Percentiles rank a stretch among this genome's conserved stretches.
Conservation (phyloP, 2,888 invertebrate genomes). For the Galeopsomyia nigrocyanea region DNA sequence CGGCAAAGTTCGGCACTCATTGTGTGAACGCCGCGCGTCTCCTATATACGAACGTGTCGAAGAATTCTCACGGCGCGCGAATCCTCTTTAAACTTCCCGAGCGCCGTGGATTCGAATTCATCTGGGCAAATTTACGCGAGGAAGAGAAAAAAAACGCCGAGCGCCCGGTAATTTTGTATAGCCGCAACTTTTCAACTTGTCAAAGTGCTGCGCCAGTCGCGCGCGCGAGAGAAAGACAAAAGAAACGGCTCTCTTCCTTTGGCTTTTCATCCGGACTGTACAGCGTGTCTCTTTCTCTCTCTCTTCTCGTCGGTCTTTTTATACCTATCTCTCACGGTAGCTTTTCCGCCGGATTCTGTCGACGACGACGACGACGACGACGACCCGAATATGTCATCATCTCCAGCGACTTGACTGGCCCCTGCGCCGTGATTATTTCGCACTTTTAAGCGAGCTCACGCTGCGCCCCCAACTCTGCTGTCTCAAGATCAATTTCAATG, state of each 20-base stretch:
- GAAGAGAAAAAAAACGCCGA: not conserved
- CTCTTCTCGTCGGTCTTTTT: not conserved
- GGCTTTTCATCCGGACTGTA: no score
- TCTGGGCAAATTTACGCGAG: constrained; percentile 43
- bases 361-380: constrained; percentile 7
- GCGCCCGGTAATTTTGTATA: constrained; percentile 25
- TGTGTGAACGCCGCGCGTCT: constrained; percentile 7
- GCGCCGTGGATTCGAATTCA: constrained; percentile 36
- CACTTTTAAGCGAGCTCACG: constrained; percentile 7
- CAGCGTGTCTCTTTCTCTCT: not conserved
- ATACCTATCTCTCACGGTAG: constrained; percentile 6
- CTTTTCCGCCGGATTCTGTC: constrained; percentile 3
- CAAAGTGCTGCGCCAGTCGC: not conserved
- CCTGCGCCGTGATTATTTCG: constrained; percentile 35
- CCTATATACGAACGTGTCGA: not conserved
- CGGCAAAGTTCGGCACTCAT: constrained; percentile 23
- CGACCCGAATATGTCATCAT: constrained; percentile 38
- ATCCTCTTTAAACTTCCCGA: constrained; percentile 42
- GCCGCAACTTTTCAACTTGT: constrained; percentile 21
- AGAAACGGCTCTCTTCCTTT: constrained; percentile 18
- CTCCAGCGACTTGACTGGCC: constrained; percentile 2
- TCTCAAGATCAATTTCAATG: constrained; percentile 57
- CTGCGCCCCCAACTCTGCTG: constrained; percentile 51
- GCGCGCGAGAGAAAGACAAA: constrained; percentile 17
- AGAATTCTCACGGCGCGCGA: not conserved